Evolutionary conservation across 2,888 invertebrate species (phyloP).

Genomic region (Eretmocerus hayati): DNA sequence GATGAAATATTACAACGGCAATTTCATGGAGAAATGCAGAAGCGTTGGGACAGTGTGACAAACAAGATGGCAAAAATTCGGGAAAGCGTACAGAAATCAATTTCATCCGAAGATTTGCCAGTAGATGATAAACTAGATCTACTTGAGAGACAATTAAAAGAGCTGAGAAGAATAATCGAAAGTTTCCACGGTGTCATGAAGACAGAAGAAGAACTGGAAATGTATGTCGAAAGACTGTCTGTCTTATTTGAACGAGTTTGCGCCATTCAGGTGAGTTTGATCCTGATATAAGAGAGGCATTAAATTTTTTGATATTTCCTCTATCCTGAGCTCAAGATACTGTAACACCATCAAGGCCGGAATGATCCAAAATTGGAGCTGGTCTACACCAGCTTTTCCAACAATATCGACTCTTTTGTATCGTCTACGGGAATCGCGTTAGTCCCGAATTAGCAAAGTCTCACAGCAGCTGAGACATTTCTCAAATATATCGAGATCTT

Average conservation of each 20-base stretch:
- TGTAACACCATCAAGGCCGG: too few species aligned
- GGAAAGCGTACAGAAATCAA: conserved; percentile 59
- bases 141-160: conserved; percentile 70
- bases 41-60: conserved; percentile 66
- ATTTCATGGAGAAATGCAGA: conserved; percentile 69
- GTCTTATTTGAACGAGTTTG: conserved; percentile 69
- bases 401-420: too few species aligned
- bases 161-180: conserved; percentile 63
- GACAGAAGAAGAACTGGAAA: conserved; percentile 73
- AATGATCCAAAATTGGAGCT: too few species aligned
- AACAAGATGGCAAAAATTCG: conserved; percentile 61
- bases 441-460: too few species aligned
- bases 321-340: too few species aligned
- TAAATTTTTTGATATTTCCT: not conserved
- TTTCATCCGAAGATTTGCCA: conserved; percentile 67
- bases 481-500: too few species aligned
- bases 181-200: conserved; percentile 72
- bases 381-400: too few species aligned
- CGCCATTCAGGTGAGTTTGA: conserved; percentile 54
- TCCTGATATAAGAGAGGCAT: too few species aligned
- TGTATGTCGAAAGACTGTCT: conserved; percentile 75
- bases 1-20: conserved; percentile 78
- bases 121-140: conserved; percentile 67
- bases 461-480: too few species aligned
- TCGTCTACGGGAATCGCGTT: too few species aligned